Percentiles rank a stretch among this genome's conserved stretches.
phyloP scores from a whole-genome alignment of 2,888 invertebrate species.

The Clivina fossor region DNA sequence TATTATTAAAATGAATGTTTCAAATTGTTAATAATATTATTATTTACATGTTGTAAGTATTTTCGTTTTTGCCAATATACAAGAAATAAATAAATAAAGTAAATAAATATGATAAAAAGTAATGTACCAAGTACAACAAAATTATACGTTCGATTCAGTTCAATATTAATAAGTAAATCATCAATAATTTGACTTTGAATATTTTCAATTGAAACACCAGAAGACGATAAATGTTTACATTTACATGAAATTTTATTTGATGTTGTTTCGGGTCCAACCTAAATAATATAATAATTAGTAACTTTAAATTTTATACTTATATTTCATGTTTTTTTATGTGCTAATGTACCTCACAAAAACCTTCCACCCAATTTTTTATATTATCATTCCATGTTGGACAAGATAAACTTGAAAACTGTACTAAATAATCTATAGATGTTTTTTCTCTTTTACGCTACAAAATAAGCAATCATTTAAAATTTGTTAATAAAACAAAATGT shows the following conservation, averaged over 20 bases:
- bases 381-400: slow-evolving; percentile 8
- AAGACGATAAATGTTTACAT: slow-evolving; percentile 11
- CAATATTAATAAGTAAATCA: slow-evolving; percentile 6
- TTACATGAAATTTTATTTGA: slow-evolving; percentile 2
- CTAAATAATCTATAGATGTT: no score
- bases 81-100: slow-evolving; percentile 5
- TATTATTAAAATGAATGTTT: not conserved
- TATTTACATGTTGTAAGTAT: slow-evolving; percentile 2
- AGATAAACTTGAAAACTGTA: slow-evolving; percentile 13
- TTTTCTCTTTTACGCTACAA: no score
- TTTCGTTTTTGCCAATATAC: slow-evolving; percentile 6
- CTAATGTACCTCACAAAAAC: slow-evolving; percentile 14
- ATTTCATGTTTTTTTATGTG: not conserved
- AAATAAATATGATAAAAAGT: not conserved
- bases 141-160: slow-evolving; percentile 4
- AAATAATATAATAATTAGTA: not conserved
- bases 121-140: slow-evolving; percentile 21
- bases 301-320: not conserved
- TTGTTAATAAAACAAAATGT: no score
- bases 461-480: no score
- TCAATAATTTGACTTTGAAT: slow-evolving; percentile 6
- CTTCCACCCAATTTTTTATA: not conserved
- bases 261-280: slow-evolving; percentile 12
- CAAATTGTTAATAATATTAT: not conserved
- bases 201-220: slow-evolving; percentile 2